Conservation (phyloP, 2,888 invertebrate species). For the Drosophila mercatorum region DNA sequence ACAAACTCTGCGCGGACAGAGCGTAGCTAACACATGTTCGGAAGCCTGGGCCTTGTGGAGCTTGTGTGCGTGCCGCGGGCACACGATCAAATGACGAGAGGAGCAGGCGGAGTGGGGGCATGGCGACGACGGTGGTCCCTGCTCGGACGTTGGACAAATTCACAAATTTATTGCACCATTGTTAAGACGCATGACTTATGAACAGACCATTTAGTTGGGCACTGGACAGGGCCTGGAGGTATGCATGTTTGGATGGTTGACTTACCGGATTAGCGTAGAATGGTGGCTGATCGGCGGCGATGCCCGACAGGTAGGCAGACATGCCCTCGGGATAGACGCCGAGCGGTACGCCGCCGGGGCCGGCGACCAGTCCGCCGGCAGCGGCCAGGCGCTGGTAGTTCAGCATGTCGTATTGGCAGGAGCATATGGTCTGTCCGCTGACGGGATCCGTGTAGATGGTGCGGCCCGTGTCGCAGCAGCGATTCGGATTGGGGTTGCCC, state of each 20-base stretch:
- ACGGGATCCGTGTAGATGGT: slow-evolving; percentile 95
- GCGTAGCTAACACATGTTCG: slow-evolving; percentile 64
- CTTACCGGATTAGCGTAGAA: slow-evolving; percentile 94
- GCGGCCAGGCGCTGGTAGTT: slow-evolving; percentile 90
- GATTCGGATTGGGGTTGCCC: slow-evolving; percentile 81
- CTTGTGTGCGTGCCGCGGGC: slow-evolving; percentile 48
- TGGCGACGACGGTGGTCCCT: slow-evolving; percentile 55
- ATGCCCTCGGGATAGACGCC: slow-evolving; percentile 93
- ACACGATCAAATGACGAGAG: slow-evolving; percentile 76
- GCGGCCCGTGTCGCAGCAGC: slow-evolving; percentile 96
- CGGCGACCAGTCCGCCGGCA: slow-evolving; percentile 85
- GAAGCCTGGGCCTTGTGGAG: slow-evolving; percentile 46
- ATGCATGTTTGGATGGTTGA: slow-evolving; percentile 67
- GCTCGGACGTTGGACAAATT: slow-evolving; percentile 72
- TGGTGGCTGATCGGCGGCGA: slow-evolving; percentile 93
- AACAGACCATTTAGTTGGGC: slow-evolving; percentile 48
- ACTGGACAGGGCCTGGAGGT: neutral
- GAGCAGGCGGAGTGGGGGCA: slow-evolving; percentile 12
- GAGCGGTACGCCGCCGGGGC: slow-evolving; percentile 89
- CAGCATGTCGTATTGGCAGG: slow-evolving; percentile 95
- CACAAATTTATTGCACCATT: slow-evolving; percentile 80
- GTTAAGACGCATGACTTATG: slow-evolving; percentile 73
- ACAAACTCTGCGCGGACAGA: slow-evolving; percentile 1
- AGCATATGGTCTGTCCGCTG: slow-evolving; percentile 94
- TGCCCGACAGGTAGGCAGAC: slow-evolving; percentile 93